Evolutionary conservation across 2,113 vertebrate genomes (phyloP), one percentile per base, ranked within the genome.

Genomic region (Otocyon megalotis): DNA sequence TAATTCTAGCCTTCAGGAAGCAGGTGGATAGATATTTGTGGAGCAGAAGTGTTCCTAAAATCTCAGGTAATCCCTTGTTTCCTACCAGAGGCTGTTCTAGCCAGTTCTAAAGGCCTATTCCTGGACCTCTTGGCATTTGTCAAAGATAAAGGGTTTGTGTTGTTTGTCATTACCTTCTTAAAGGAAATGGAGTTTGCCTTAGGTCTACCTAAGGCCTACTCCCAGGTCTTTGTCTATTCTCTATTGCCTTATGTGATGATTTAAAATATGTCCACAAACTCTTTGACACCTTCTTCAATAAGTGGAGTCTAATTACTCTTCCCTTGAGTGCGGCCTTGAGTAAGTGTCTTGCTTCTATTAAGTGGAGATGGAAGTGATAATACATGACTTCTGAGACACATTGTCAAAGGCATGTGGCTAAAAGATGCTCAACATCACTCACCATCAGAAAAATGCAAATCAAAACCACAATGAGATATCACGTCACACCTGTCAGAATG

Each of bases 221-320:
- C 20, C 74, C 32, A 69, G 43, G 43, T 90, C 80, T 76, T 81
- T 81, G 32, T 53, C 80, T 93, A 2, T 74, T 89, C 28, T 85
- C 65, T 77, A 53, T 82, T 65, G 28, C 80, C 54, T 93, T 95
- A 72, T 35, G 28, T 32, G 32, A 88, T 88, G 48, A 74, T 83
- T 94, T 91, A 83, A 91, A 96, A 50, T 90, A 37, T 20, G 62
- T 71, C 22, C 35, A 58, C 24, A 79, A 74, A 90, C 95, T 88
- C 28, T 92, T 82, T 92, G 62, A 65, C 12, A 65, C 16, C 28
- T 48, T 84, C n/a, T 79, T 72, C 17, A 56, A 72, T 79, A 92
- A 65, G 30, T 77, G 58, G 9, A 12, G 3, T 24, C n/a, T 58
- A 88, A 22, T 35, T 56, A 30, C 81, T 94, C 37, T 94, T 53